Conservation (phyloP, 2,113 vertebrate genomes). For the Leptosomus discolor region DNA sequence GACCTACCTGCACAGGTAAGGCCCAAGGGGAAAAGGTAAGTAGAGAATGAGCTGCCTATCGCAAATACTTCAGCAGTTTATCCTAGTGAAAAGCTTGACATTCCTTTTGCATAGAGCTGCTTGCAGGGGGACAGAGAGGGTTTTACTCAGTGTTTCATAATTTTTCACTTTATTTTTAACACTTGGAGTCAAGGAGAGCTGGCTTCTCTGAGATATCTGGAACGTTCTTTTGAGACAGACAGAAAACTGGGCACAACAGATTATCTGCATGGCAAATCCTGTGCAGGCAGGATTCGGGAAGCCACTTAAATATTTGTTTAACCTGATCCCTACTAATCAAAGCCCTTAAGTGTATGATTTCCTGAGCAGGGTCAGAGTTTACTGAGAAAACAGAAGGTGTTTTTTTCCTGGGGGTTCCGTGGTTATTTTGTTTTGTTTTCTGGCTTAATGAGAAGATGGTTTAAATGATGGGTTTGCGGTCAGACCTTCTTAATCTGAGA, state of each 20-base stretch:
- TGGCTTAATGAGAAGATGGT: not conserved
- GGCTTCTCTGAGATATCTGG: not conserved
- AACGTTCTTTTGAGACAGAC: not conserved
- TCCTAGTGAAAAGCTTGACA: fast-evolving
- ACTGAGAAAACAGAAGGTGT: not conserved
- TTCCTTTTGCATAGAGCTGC: not conserved
- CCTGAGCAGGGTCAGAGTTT: not conserved
- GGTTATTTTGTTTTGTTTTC: not conserved
- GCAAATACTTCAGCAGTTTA: no score
- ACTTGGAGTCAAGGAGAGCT: not conserved
- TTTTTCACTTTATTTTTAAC: not conserved
- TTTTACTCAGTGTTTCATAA: fast-evolving
- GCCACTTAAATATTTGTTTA: not conserved
- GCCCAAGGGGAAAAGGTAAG: fast-evolving
- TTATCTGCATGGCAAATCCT: not conserved
- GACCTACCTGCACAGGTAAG: slow-evolving; percentile 90
- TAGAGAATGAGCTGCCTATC: fast-evolving
- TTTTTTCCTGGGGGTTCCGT: not conserved
- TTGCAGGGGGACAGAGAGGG: not conserved
- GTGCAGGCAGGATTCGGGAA: not conserved
- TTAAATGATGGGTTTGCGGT: not conserved
- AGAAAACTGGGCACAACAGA: not conserved
- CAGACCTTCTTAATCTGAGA: not conserved
- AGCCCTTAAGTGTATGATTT: fast-evolving
- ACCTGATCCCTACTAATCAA: not conserved